Evolutionary conservation across 2,113 vertebrate genomes (phyloP).

Genomic region (Panthera tigris): DNA sequence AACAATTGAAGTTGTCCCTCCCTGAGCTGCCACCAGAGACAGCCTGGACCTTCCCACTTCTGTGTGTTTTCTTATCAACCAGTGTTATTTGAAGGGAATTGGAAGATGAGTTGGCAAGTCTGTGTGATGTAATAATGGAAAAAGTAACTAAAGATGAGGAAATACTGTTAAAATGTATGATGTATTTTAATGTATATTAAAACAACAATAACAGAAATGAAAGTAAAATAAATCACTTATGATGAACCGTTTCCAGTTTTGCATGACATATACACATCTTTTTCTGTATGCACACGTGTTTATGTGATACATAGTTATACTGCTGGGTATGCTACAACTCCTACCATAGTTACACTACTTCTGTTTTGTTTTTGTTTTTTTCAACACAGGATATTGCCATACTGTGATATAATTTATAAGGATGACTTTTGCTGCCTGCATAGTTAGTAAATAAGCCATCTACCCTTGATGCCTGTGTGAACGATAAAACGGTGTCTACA

Average conservation of each 20-base stretch:
- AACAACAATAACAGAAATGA: constrained; percentile 3
- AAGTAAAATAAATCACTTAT: background rate
- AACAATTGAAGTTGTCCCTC: background rate
- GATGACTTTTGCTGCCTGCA: background rate
- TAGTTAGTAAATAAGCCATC: background rate
- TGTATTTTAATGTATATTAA: background rate
- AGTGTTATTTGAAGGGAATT: background rate
- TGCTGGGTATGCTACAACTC: no score
- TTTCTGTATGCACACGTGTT: background rate
- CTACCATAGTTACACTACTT: background rate
- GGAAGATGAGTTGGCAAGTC: background rate
- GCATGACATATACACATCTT: background rate
- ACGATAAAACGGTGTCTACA: background rate
- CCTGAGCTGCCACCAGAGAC: background rate
- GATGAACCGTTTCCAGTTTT: background rate
- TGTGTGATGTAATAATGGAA: background rate
- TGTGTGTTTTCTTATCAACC: background rate
- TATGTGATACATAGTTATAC: background rate
- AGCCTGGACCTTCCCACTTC: background rate
- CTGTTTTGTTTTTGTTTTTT: background rate
- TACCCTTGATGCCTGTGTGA: background rate
- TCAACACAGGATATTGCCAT: background rate
- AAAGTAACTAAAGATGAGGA: constrained; percentile 6
- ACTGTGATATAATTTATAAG: background rate
- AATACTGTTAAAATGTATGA: constrained; percentile 10